Evolutionary conservation across 2,113 vertebrate genomes (phyloP).

Genomic region (Porphyrio hochstetteri): DNA sequence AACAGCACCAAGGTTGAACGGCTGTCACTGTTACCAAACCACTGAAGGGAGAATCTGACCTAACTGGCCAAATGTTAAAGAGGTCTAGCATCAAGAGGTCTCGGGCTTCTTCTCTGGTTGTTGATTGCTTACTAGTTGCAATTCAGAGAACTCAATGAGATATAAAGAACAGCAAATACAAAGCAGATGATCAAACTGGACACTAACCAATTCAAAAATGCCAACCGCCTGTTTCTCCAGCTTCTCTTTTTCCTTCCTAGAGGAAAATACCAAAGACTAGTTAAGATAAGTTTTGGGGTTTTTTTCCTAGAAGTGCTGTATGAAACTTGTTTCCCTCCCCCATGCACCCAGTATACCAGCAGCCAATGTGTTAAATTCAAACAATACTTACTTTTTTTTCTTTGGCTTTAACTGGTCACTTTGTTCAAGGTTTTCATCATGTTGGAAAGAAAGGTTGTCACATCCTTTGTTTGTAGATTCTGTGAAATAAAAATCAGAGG

Average conservation of each 20-base stretch:
- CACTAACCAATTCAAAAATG: conserved; percentile 66
- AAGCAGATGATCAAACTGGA: background rate
- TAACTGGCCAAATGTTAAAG: background rate
- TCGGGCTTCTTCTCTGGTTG: background rate
- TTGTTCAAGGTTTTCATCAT: conserved; percentile 26
- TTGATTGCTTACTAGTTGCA: background rate
- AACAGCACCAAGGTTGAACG: background rate
- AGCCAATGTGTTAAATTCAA: background rate
- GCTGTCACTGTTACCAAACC: background rate
- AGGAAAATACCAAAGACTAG: background rate
- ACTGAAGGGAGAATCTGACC: background rate
- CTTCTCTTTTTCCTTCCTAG: conserved; percentile 51
- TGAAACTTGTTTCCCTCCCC: background rate
- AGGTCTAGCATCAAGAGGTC: background rate
- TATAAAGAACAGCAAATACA: background rate
- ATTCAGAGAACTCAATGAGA: background rate
- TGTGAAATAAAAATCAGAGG: background rate
- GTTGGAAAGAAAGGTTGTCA: conserved; percentile 39
- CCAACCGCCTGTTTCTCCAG: conserved; percentile 30
- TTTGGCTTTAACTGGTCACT: background rate
- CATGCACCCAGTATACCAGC: accelerated
- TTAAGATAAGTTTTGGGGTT: background rate
- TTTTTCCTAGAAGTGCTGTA: background rate
- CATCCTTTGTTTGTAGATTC: background rate
- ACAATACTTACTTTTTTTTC: background rate